Conservation (phyloP, 2,113 vertebrate genomes). For the Siniperca chuatsi region DNA sequence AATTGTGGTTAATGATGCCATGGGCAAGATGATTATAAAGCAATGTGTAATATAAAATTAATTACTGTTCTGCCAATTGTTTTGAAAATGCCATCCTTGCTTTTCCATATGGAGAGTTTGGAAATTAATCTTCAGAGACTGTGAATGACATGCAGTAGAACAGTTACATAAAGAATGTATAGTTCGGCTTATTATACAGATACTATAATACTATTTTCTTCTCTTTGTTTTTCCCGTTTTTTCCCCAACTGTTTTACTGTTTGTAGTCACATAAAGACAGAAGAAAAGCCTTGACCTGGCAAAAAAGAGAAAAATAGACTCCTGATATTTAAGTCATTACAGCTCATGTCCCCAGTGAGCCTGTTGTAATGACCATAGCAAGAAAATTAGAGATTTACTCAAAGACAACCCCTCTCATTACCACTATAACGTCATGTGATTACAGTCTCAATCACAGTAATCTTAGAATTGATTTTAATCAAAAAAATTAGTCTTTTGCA, state of each 20-base stretch:
- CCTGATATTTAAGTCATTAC: slow-evolving; percentile 13
- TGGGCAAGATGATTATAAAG: slow-evolving; percentile 50
- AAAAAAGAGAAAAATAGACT: background rate
- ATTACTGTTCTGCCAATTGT: slow-evolving; percentile 45
- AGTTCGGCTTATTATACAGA: background rate
- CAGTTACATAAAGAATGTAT: background rate
- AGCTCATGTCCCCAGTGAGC: slow-evolving; percentile 1
- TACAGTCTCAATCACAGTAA: slow-evolving; percentile 21
- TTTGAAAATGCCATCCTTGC: slow-evolving; percentile 5
- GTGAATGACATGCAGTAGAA: background rate
- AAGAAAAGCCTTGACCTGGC: background rate
- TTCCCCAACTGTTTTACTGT: background rate
- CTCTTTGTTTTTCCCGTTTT: background rate
- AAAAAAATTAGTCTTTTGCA: background rate
- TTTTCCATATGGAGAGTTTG: slow-evolving; percentile 37
- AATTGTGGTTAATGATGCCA: slow-evolving; percentile 56
- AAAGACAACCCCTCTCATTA: slow-evolving; percentile 17
- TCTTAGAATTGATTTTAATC: too few species aligned
- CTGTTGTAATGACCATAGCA: background rate
- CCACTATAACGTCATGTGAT: slow-evolving; percentile 11
- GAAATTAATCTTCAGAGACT: slow-evolving; percentile 14
- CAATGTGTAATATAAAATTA: slow-evolving; percentile 46
- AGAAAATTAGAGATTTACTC: slow-evolving; percentile 6
- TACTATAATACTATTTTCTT: background rate
- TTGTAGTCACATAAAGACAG: background rate